Evolutionary conservation across 2,888 invertebrate species (phyloP).

Genomic region (Chalcosyrphus nemorum): DNA sequence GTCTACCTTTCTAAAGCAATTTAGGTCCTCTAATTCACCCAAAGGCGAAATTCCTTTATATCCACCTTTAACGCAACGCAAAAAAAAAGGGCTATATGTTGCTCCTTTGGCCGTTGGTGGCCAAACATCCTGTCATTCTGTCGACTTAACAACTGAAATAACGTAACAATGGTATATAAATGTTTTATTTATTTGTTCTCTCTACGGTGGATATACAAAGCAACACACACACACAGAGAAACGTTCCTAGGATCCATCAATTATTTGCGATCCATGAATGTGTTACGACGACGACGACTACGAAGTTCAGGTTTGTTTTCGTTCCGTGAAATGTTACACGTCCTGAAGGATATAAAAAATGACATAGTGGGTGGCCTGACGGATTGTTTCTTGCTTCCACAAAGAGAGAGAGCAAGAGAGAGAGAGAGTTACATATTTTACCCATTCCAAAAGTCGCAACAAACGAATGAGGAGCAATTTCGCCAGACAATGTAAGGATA

Average conservation of each 20-base stretch:
- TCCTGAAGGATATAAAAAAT: slow-evolving; percentile 56
- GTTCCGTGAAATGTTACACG: slow-evolving; percentile 52
- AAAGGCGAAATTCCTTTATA: slow-evolving; percentile 1
- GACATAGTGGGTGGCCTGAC: slow-evolving; percentile 13
- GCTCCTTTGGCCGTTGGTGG: slow-evolving; percentile 22
- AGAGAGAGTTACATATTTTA: slow-evolving; percentile 22
- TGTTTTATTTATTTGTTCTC: slow-evolving; percentile 57
- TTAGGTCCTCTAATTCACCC: not conserved
- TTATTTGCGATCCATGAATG: slow-evolving; percentile 65
- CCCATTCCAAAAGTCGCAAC: slow-evolving; percentile 34
- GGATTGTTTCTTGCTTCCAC: no score
- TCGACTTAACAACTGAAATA: slow-evolving; percentile 60
- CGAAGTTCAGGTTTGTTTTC: slow-evolving; percentile 54
- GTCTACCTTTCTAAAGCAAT: not conserved
- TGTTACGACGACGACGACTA: slow-evolving; percentile 17
- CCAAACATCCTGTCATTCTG: slow-evolving; percentile 52
- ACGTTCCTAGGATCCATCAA: slow-evolving; percentile 40
- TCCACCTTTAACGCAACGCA: not conserved
- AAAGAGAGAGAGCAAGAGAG: not conserved
- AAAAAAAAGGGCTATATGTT: not conserved
- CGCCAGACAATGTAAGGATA: slow-evolving; percentile 67
- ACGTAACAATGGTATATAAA: slow-evolving; percentile 34
- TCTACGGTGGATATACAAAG: not conserved
- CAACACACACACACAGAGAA: not conserved
- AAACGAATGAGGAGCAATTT: slow-evolving; percentile 63